A percentile compares a stretch with the other conserved stretches of the same genome.
Conservation (phyloP, 2,797 vertebrate genomes). For the Loris lydekkerianus region DNA sequence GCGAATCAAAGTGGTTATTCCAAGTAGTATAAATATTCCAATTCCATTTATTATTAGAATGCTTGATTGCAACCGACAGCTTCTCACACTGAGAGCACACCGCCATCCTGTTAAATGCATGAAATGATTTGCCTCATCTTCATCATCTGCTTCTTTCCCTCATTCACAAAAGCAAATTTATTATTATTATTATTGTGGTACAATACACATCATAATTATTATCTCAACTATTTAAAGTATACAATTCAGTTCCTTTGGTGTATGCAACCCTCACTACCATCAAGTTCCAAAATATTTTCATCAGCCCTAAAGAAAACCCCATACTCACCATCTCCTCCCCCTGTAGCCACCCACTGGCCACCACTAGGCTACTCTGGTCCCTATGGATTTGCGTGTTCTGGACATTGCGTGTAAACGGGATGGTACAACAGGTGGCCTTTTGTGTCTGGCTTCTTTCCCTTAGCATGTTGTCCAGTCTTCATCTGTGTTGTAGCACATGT, state of each 20-base stretch:
- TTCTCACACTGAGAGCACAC: neutral
- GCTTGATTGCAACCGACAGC: neutral
- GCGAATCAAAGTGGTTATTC: conserved; percentile 11
- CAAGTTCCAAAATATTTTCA: neutral
- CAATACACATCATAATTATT: neutral
- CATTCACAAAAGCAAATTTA: neutral
- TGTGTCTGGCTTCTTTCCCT: neutral
- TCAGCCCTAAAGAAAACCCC: neutral
- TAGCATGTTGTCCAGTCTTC: neutral
- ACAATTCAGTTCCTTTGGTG: neutral
- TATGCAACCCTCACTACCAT: neutral
- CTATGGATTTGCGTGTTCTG: neutral
- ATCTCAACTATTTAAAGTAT: neutral
- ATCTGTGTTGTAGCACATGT: neutral
- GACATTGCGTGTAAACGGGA: neutral
- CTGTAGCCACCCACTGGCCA: neutral
- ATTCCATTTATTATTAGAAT: neutral
- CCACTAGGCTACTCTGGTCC: neutral
- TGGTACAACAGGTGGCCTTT: neutral
- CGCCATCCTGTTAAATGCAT: neutral
- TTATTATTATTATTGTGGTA: neutral
- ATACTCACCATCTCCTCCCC: neutral
- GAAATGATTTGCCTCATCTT: neutral
- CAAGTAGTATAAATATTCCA: neutral
- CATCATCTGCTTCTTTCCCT: neutral